Evolutionary conservation across 2,888 invertebrate species (phyloP), one percentile per base, ranked within the genome.

Genomic region (Mythimna lalbum): DNA sequence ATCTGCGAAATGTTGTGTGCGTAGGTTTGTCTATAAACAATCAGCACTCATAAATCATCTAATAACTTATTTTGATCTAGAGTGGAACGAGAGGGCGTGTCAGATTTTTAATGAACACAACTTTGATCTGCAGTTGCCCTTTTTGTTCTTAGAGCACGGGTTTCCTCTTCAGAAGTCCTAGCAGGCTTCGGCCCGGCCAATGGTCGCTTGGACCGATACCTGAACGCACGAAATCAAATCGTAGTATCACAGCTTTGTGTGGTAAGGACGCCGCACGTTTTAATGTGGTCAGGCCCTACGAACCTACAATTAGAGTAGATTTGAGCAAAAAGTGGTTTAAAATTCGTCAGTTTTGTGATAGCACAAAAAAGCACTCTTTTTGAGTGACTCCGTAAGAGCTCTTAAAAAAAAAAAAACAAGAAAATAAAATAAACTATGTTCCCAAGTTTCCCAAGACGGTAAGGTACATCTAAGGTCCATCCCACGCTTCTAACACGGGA

Each of bases 371-470:
- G 19, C 12, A 0, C 14, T 14, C 1, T 17, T 7, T n/a, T 23
- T 23, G 50, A 23, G 39, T 39, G 17, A 2, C 2, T 10, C 17
- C 17, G 6, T 7, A 17, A 17, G 12, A 33, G 6, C 17, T 17
- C 0, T 33, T 4, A 36, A 19, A 56, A 10, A 19, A 56, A 10
- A 19, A 12, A 36, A 27, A 12, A 36, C 21, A 7, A 4, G 21
- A 36, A 57, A 47, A 47, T 36, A 5, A 57, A 72, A 31, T 23
- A 33, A 47, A 36, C 19, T 6, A 49, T 47, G 14, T 59, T 49
- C 17, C 73, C 21, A 21, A 33, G 33, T 23, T n/a, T 53, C 36
- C 27, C 19, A 27, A 61, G 57, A 36, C 14, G 31, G 71, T 33
- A 43, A 47, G 61, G 17, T 21, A 23, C 59, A 52, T 36, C 33